A percentile compares a stretch with the other conserved stretches of the same genome.
Conservation (phyloP, 2,797 vertebrate genomes). For the Hozukius guyotensis region DNA sequence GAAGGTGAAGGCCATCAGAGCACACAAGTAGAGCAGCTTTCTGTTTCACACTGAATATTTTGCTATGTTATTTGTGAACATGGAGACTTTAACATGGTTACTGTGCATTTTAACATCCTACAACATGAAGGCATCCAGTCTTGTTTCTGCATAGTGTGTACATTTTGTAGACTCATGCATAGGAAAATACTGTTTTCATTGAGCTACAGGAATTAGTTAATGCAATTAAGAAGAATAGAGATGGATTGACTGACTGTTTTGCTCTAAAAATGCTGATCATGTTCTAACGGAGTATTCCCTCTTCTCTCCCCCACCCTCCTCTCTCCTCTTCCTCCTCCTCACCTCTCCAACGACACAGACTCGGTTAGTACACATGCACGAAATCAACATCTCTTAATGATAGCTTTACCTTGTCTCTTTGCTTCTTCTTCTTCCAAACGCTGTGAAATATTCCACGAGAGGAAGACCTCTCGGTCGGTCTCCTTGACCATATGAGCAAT, state of each 20-base stretch:
- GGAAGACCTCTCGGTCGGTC: constrained; percentile 3
- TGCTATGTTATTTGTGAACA: background rate
- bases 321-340: constrained; percentile 52
- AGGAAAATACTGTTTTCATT: background rate
- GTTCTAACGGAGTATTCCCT: constrained; percentile 73
- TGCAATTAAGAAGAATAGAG: background rate
- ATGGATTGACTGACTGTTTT: constrained; percentile 44
- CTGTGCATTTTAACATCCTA: background rate
- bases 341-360: constrained; percentile 70
- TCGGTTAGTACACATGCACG: constrained; percentile 84
- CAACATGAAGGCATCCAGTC: background rate
- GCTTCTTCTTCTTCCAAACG: constrained; percentile 9
- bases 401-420: constrained; percentile 66
- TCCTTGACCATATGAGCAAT: constrained; percentile 50
- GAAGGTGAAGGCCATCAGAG: background rate
- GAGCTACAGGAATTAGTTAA: background rate
- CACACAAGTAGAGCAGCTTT: background rate
- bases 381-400: constrained; percentile 32
- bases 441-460: constrained; percentile 33
- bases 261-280: constrained; percentile 35
- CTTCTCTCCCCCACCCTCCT: constrained; percentile 60
- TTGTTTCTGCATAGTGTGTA: background rate
- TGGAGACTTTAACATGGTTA: background rate
- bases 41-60: background rate
- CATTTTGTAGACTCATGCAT: background rate